Conservation (phyloP, 2,888 invertebrate species). For the Andricus quercusramuli region DNA sequence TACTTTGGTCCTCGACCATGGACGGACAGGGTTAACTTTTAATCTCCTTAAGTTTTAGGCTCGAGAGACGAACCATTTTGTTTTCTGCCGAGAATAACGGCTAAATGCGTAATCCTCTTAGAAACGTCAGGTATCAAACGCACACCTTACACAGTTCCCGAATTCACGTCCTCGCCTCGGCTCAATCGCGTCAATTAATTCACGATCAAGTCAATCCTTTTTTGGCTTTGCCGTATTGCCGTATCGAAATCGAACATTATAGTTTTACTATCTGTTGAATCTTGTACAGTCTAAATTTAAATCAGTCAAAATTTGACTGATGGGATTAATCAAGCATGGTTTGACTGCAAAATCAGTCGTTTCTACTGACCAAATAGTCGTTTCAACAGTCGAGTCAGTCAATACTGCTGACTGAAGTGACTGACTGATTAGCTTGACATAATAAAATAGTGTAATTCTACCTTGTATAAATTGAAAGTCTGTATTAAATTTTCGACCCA, state of each 20-base stretch:
- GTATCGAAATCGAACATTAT: not conserved
- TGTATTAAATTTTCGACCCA: no score
- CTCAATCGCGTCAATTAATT: slow-evolving; percentile 33
- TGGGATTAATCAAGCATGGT: no score
- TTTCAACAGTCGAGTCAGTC: no score
- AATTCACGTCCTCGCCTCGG: slow-evolving; percentile 30
- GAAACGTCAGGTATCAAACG: slow-evolving; percentile 64
- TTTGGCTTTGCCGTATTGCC: not conserved
- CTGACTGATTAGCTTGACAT: no score
- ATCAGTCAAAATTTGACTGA: no score
- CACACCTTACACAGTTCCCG: slow-evolving; percentile 43
- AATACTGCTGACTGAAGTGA: no score
- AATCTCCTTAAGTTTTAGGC: slow-evolving; percentile 74
- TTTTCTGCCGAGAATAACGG: slow-evolving; percentile 64
- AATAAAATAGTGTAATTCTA: no score
- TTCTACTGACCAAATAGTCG: no score
- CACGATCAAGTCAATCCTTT: not conserved
- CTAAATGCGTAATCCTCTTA: slow-evolving; percentile 71
- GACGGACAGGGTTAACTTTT: slow-evolving; percentile 69
- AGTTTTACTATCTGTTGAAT: not conserved
- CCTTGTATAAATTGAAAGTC: no score
- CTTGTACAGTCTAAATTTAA: not conserved
- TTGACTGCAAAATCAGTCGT: no score
- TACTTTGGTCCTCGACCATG: slow-evolving; percentile 65
- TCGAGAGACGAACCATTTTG: slow-evolving; percentile 66